Percentiles rank a stretch among this genome's conserved stretches.
phyloP scores from a whole-genome alignment of 2,888 invertebrate species.

The Sicus ferrugineus region DNA sequence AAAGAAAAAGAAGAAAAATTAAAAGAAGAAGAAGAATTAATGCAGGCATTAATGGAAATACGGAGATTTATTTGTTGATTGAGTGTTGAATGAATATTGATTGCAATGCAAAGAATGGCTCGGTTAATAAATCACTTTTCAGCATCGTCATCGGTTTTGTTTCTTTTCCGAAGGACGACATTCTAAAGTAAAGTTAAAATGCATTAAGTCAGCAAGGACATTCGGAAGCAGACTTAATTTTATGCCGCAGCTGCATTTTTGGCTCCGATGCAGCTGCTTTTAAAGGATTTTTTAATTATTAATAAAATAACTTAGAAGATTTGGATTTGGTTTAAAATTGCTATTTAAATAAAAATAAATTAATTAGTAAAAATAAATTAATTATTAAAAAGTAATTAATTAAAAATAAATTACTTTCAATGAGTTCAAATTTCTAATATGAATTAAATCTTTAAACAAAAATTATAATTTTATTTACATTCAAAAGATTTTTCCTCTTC shows the following conservation, averaged over 20 bases:
- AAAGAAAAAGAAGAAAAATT: background rate
- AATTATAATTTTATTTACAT: too few relatives aligned
- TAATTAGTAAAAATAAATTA: too few relatives aligned
- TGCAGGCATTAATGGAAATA: background rate
- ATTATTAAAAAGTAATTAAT: too few relatives aligned
- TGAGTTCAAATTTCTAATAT: too few relatives aligned
- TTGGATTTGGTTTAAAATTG: too few relatives aligned
- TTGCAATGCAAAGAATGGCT: too few relatives aligned
- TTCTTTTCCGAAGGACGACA: background rate
- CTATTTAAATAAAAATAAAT: too few relatives aligned
- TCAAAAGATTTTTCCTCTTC: too few relatives aligned
- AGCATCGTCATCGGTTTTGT: background rate
- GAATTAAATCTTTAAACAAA: too few relatives aligned
- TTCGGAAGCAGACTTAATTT: background rate
- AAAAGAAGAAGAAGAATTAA: background rate
- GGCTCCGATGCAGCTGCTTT: constrained; percentile 25
- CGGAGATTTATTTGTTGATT: background rate
- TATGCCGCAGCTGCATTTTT: constrained; percentile 18
- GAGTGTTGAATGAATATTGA: too few relatives aligned
- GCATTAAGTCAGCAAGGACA: background rate
- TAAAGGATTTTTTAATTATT: background rate
- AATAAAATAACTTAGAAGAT: too few relatives aligned
- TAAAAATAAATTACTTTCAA: too few relatives aligned
- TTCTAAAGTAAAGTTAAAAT: background rate
- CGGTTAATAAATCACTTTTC: background rate